Evolutionary conservation across 2,888 invertebrate genomes (phyloP), one percentile per base, ranked within the genome.

Genomic region (Vannuccia rotundouncinata): DNA sequence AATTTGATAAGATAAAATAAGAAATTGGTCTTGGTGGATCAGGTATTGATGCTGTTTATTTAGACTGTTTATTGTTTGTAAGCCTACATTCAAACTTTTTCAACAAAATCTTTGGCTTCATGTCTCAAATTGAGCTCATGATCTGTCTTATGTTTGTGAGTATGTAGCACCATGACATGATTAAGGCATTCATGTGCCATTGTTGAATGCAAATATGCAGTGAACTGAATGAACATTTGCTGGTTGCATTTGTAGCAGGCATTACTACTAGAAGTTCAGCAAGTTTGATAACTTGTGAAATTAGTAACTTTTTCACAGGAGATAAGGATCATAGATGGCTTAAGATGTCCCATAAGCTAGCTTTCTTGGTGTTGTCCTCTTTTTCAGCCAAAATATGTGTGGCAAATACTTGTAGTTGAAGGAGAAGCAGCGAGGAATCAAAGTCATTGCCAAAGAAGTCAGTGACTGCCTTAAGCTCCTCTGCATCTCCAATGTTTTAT

Each of bases 231-330:
- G 66, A 66, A 27, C 66, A 27, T 66, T 66, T 27, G 66, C 5
- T 66, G 66, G 66, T 66, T 66, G 66, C 66, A 66, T 66, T 66
- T 66, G 66, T 66, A 66, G 22, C 22, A 66, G 66, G 5, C 66
- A 66, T 66, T n/a, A n/a, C n/a, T n/a, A n/a, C n/a, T 22, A 66
- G 66, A 66, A 66, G 66, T 66, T 66, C 66, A 66, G 66, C 22
- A 66, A 66, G 66, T 66, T 66, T 66, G 66, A 66, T 66, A 66
- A 66, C 66, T 66, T 66, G 66, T 66, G 66, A 66, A 66, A 66
- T 66, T 13, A 5, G 5, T 66, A 66, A 2, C 66, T 66, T 66
- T 66, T 66, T 66, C 2, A 22, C 66, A 66, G 66, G 66, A 66
- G 66, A 66, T 66, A 66, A 22, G 66, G 66, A 66, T 66, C 66